A percentile compares a stretch with the other conserved stretches of the same genome.
These are phyloP conservation scores for Leptonema lineaticorne DNA, from an alignment of 1,140 invertebrate genomes.

Conservation along the genomic window DNA sequence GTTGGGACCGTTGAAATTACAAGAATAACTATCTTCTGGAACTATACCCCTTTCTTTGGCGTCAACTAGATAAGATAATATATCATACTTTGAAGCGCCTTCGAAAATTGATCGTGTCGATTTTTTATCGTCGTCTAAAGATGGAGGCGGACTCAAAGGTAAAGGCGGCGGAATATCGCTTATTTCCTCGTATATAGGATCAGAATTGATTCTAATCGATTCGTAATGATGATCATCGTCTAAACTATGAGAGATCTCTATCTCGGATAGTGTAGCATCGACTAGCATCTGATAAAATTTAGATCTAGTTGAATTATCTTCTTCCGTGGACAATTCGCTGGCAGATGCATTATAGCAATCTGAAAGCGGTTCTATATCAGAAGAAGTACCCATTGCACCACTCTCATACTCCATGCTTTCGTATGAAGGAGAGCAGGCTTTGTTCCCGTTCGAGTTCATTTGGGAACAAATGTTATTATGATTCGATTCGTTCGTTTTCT, in stretches of 20 bases:
- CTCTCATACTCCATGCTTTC: constrained; percentile 60
- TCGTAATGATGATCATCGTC: constrained; percentile 76
- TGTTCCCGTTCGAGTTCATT: constrained; percentile 40
- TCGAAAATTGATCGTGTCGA: constrained; percentile 74
- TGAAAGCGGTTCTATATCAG: constrained; percentile 58
- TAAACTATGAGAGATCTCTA: constrained; percentile 60
- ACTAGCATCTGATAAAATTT: constrained; percentile 71
- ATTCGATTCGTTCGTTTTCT: constrained; percentile 35
- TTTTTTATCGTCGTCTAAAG: constrained; percentile 63
- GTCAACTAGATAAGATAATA: constrained; percentile 83
- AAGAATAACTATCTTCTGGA: constrained; percentile 61
- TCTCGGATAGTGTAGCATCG: constrained; percentile 63
- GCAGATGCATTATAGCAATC: constrained; percentile 68
- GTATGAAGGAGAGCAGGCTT: constrained; percentile 58
- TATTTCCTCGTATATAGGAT: constrained; percentile 89
- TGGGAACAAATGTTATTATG: constrained; percentile 25
- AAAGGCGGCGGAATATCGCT: constrained; percentile 75
- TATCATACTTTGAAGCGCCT: constrained; percentile 84
- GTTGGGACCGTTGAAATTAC: constrained; percentile 55
- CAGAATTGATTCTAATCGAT: constrained; percentile 69
- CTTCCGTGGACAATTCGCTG: constrained; percentile 61
- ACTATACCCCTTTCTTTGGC: constrained; percentile 74
- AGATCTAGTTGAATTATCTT: constrained; percentile 60
- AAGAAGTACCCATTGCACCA: constrained; percentile 53
- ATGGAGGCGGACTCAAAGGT: constrained; percentile 71